Evolutionary conservation across 2,797 vertebrate genomes (phyloP).

Genomic region (Microctenopoma steveboyesi): DNA sequence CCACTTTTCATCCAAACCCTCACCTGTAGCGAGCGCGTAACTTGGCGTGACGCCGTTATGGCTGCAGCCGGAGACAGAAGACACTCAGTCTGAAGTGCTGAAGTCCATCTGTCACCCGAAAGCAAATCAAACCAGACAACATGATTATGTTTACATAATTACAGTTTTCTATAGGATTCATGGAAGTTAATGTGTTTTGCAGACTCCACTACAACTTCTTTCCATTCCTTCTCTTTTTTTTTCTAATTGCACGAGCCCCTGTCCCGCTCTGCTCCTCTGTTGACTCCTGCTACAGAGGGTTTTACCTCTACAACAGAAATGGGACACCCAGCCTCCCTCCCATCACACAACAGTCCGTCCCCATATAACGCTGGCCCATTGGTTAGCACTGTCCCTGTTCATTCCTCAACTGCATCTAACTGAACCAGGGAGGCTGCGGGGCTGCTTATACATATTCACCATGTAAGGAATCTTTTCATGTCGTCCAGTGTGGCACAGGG

Average conservation of each 20-base stretch:
- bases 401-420: no score
- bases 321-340: slow-evolving; percentile 25
- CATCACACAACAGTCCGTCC: slow-evolving; percentile 29
- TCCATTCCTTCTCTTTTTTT: slow-evolving; percentile 13
- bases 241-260: neutral
- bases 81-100: no score
- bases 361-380: slow-evolving; percentile 26
- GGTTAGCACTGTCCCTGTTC: neutral
- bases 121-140: neutral
- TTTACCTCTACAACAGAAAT: slow-evolving; percentile 35
- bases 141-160: neutral
- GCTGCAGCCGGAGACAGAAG: slow-evolving; percentile 15
- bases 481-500: neutral
- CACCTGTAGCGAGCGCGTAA: slow-evolving; percentile 25
- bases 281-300: slow-evolving; percentile 29
- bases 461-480: neutral
- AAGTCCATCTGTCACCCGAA: neutral
- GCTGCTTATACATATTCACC: neutral
- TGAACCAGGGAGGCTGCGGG: neutral
- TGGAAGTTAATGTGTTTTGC: slow-evolving; percentile 36
- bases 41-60: slow-evolving; percentile 16
- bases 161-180: neutral
- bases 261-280: slow-evolving; percentile 4
- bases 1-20: neutral
- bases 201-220: slow-evolving; percentile 22